Percentiles rank a stretch among this genome's conserved stretches.
Evolutionary conservation across 2,113 vertebrate species (phyloP).

Genomic region (Alethe castanea): DNA sequence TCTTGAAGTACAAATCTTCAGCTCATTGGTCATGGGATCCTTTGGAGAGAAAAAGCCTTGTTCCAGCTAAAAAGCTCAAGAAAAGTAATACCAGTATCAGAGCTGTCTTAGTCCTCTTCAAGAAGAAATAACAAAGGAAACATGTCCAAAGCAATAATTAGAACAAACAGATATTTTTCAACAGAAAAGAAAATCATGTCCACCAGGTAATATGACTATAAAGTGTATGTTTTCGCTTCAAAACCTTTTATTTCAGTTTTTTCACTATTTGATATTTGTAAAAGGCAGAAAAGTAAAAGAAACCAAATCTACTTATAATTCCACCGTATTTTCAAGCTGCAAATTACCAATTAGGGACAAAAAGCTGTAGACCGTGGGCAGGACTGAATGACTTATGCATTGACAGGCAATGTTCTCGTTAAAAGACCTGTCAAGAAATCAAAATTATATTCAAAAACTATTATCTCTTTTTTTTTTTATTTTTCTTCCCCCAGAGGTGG

Average conservation of each 20-base stretch:
- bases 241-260: background rate
- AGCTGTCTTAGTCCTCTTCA: background rate
- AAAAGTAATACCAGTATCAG: rapidly evolving
- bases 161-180: background rate
- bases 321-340: background rate
- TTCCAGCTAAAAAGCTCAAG: background rate
- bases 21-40: no score
- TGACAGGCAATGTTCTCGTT: background rate
- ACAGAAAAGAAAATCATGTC: background rate
- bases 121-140: background rate
- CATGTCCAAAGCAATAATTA: background rate
- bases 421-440: background rate
- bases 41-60: background rate
- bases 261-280: background rate
- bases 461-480: background rate
- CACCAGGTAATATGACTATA: background rate
- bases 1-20: background rate
- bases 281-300: background rate
- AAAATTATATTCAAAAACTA: background rate
- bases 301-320: background rate
- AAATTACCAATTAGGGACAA: background rate
- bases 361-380: rapidly evolving
- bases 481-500: background rate
- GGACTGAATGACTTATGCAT: background rate
- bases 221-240: background rate